Evolutionary conservation across 2,113 vertebrate genomes (phyloP).

Genomic region (Dryoscopus gambensis): DNA sequence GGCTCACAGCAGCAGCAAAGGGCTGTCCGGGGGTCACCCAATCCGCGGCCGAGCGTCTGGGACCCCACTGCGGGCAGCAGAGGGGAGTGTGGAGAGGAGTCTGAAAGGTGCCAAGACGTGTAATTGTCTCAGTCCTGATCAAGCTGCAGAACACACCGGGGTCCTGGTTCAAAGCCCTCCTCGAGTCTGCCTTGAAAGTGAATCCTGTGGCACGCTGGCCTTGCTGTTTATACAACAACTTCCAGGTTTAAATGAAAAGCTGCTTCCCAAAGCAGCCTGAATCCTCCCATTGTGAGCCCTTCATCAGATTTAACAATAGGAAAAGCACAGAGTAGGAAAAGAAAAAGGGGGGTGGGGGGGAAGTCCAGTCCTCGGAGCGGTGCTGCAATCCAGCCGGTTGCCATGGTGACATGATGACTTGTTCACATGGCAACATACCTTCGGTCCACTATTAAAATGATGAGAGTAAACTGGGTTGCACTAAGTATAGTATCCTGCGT

Average conservation of each 20-base stretch:
- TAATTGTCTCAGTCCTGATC: conserved; percentile 68
- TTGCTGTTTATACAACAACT: conserved; percentile 77
- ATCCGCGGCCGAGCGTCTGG: neutral
- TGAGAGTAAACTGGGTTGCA: conserved; percentile 77
- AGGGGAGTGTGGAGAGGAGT: conserved; percentile 63
- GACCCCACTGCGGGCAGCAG: conserved; percentile 57
- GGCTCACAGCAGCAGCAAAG: conserved; percentile 35
- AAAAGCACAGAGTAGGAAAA: conserved; percentile 49
- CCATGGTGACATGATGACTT: conserved; percentile 96
- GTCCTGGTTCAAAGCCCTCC: conserved; percentile 70
- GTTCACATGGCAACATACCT: conserved; percentile 99
- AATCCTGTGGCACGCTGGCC: conserved; percentile 53
- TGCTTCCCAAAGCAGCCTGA: conserved; percentile 66
- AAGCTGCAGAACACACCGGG: conserved; percentile 61
- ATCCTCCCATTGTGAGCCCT: conserved; percentile 77
- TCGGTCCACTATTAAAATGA: conserved; percentile 97
- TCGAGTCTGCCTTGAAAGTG: conserved; percentile 67
- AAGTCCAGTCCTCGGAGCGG: conserved; percentile 75
- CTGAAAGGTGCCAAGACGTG: conserved; percentile 67
- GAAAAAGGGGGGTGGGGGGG: fast-evolving
- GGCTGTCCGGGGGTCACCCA: conserved; percentile 64
- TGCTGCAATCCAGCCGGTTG: conserved; percentile 94
- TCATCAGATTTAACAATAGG: conserved; percentile 79
- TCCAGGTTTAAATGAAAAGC: conserved; percentile 72
- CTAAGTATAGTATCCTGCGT: conserved; percentile 34